phyloP scores from a whole-genome alignment of 2,113 vertebrate genomes.

The Petaurus breviceps region DNA sequence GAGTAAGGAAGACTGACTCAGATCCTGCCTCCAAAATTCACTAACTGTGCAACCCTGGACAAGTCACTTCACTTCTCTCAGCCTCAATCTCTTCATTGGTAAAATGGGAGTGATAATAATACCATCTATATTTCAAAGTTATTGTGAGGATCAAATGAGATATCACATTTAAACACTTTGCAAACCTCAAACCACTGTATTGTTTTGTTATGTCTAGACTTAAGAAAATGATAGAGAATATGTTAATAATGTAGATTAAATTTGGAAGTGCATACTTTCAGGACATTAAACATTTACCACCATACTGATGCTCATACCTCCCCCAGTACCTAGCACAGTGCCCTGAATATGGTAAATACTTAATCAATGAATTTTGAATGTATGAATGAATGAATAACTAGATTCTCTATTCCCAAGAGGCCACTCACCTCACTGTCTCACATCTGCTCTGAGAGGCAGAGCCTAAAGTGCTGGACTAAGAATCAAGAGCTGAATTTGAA shows the following conservation, averaged over 20 bases:
- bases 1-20: too few relatives aligned
- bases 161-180: too few relatives aligned
- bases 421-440: neutral
- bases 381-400: neutral
- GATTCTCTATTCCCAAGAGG: neutral
- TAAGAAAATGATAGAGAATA: neutral
- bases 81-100: too few relatives aligned
- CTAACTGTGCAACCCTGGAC: too few relatives aligned
- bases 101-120: too few relatives aligned
- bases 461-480: neutral
- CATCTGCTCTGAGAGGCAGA: neutral
- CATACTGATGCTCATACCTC: neutral
- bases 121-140: too few relatives aligned
- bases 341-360: neutral
- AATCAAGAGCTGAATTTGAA: neutral
- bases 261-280: neutral
- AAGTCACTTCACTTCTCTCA: too few relatives aligned
- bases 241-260: neutral
- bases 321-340: neutral
- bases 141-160: too few relatives aligned
- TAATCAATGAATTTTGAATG: neutral
- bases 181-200: too few relatives aligned
- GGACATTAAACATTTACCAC: neutral
- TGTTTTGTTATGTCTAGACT: neutral
- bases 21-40: too few relatives aligned